Percentiles rank a stretch among this genome's conserved stretches.
Evolutionary conservation across 1,140 invertebrate genomes (phyloP).

Genomic region (Galleria mellonella): DNA sequence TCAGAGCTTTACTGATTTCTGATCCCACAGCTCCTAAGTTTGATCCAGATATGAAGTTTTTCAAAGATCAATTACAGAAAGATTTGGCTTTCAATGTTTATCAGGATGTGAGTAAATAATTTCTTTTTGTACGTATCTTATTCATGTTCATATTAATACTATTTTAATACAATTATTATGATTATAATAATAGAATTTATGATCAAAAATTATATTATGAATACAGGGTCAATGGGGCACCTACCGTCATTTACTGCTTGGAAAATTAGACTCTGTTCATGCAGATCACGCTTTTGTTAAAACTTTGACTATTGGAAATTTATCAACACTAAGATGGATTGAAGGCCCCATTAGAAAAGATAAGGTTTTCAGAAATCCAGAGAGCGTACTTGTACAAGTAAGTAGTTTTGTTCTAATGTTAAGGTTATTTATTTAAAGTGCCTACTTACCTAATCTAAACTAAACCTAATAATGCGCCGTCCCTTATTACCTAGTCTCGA

Average conservation of each 20-base stretch:
- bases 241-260: slow-evolving; percentile 81
- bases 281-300: slow-evolving; percentile 86
- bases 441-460: too few species aligned
- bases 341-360: slow-evolving; percentile 73
- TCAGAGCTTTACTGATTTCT: slow-evolving; percentile 77
- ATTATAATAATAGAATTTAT: too few species aligned
- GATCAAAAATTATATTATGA: too few species aligned
- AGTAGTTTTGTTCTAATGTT: too few species aligned
- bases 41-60: slow-evolving; percentile 77
- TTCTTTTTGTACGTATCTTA: background rate
- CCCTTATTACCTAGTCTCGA: too few species aligned
- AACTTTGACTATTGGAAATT: slow-evolving; percentile 85
- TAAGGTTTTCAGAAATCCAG: slow-evolving; percentile 39
- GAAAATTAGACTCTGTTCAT: slow-evolving; percentile 51
- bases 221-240: slow-evolving; percentile 84
- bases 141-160: too few species aligned
- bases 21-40: slow-evolving; percentile 80
- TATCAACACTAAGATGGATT: slow-evolving; percentile 90
- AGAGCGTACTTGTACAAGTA: slow-evolving; percentile 70
- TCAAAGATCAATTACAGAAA: slow-evolving; percentile 78
- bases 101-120: slow-evolving; percentile 76
- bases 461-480: too few species aligned
- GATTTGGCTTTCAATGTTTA: slow-evolving; percentile 90
- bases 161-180: too few species aligned
- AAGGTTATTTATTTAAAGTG: too few species aligned